Conservation (phyloP, 2,888 invertebrate species). For the Cartodere bifasciata region DNA sequence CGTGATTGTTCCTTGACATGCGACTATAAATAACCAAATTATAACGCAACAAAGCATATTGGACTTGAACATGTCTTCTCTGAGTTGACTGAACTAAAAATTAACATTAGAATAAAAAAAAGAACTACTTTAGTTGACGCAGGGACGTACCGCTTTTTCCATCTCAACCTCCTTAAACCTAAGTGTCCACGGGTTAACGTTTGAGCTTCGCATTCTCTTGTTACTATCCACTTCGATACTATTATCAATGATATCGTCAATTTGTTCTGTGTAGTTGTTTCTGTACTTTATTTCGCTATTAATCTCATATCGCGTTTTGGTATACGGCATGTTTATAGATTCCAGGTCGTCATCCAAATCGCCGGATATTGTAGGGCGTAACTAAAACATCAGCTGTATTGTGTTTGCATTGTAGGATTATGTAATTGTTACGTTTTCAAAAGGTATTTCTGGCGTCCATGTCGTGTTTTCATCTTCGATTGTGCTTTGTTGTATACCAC, state of each 20-base stretch:
- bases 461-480: conserved; percentile 67
- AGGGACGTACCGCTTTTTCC: conserved; percentile 42
- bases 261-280: conserved; percentile 37
- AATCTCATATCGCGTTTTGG: conserved; percentile 37
- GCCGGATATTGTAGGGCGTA: conserved; percentile 29
- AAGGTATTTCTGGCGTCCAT: conserved; percentile 87
- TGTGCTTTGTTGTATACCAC: conserved; percentile 36
- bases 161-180: conserved; percentile 71
- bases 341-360: conserved; percentile 32
- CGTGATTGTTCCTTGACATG: conserved; percentile 51
- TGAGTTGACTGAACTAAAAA: conserved; percentile 61
- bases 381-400: conserved; percentile 19
- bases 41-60: conserved; percentile 88
- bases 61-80: conserved; percentile 89
- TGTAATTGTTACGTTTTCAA: conserved; percentile 57
- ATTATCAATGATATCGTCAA: conserved; percentile 71
- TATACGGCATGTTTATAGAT: conserved; percentile 25
- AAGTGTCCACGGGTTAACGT: conserved; percentile 77
- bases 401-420: conserved; percentile 1
- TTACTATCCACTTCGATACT: conserved; percentile 84
- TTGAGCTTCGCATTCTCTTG: conserved; percentile 73
- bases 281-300: conserved; percentile 22
- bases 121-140: not conserved
- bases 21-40: conserved; percentile 78
- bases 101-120: conserved; percentile 2